phyloP scores from a whole-genome alignment of 2,113 vertebrate genomes.

The Trachemys scripta region DNA sequence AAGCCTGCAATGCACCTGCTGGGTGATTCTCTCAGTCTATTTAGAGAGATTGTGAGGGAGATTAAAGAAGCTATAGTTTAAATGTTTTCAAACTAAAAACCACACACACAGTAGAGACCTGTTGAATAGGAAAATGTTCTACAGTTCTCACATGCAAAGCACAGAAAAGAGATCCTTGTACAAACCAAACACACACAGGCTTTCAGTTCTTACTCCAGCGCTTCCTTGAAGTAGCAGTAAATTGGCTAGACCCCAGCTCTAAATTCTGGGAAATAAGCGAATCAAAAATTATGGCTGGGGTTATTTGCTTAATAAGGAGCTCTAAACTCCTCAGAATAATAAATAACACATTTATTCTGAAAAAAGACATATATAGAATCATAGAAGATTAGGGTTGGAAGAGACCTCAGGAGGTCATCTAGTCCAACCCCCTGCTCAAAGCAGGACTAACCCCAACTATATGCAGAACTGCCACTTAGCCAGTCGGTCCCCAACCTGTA shows the following conservation, averaged over 20 bases:
- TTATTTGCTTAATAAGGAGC: neutral
- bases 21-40: neutral
- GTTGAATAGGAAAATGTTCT: neutral
- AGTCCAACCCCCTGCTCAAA: too few relatives aligned
- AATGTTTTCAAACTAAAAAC: neutral
- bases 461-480: too few relatives aligned
- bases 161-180: neutral
- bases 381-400: too few relatives aligned
- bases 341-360: neutral
- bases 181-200: accelerated
- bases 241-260: neutral
- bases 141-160: accelerated
- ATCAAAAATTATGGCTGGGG: neutral
- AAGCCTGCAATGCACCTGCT: conserved; percentile 1
- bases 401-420: too few relatives aligned
- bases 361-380: neutral
- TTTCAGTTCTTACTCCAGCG: neutral
- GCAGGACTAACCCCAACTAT: too few relatives aligned
- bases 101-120: neutral
- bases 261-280: neutral
- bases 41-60: neutral
- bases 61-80: neutral
- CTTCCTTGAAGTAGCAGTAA: neutral
- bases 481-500: too few relatives aligned
- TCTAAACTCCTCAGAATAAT: neutral